Percentiles rank a stretch among this genome's conserved stretches.
Conservation (phyloP, 2,113 vertebrate species). For the Larimichthys polyactis region DNA sequence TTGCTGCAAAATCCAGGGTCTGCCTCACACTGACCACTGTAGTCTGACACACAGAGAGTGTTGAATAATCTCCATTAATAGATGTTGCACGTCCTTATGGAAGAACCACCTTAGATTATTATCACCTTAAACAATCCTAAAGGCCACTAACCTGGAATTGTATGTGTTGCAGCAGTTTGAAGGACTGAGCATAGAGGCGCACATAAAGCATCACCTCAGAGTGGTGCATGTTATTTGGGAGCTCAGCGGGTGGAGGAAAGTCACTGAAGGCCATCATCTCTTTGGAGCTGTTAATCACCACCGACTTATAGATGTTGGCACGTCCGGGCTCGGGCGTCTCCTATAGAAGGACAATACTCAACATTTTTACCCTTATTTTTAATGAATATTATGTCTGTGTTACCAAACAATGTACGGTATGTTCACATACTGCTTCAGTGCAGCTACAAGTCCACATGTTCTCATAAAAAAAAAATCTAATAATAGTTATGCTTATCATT, state of each 20-base stretch:
- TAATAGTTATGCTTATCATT: too few species aligned
- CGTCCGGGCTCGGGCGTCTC: constrained; percentile 49
- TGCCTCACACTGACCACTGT: constrained; percentile 83
- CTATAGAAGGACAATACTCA: constrained; percentile 13
- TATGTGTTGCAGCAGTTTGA: constrained; percentile 85
- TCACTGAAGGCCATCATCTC: constrained; percentile 91
- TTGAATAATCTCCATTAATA: neutral
- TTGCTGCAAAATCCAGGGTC: constrained; percentile 79
- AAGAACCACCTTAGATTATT: neutral
- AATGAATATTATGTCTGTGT: too few species aligned
- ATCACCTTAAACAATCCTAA: too few species aligned
- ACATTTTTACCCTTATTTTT: too few species aligned
- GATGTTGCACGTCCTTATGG: too few species aligned
- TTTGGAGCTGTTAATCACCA: constrained; percentile 90
- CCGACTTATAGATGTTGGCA: constrained; percentile 71
- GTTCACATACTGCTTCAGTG: too few species aligned
- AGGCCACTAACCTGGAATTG: constrained; percentile 81
- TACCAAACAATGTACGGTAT: too few species aligned
- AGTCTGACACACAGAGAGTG: constrained; percentile 78
- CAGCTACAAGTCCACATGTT: too few species aligned
- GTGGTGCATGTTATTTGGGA: constrained; percentile 90
- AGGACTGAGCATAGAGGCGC: constrained; percentile 84
- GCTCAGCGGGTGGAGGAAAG: constrained; percentile 86
- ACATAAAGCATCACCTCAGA: constrained; percentile 87
- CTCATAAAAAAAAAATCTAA: too few species aligned